Evolutionary conservation across 2,888 invertebrate genomes (phyloP), one percentile per base, ranked within the genome.

Genomic region (Tortricodes alternella): DNA sequence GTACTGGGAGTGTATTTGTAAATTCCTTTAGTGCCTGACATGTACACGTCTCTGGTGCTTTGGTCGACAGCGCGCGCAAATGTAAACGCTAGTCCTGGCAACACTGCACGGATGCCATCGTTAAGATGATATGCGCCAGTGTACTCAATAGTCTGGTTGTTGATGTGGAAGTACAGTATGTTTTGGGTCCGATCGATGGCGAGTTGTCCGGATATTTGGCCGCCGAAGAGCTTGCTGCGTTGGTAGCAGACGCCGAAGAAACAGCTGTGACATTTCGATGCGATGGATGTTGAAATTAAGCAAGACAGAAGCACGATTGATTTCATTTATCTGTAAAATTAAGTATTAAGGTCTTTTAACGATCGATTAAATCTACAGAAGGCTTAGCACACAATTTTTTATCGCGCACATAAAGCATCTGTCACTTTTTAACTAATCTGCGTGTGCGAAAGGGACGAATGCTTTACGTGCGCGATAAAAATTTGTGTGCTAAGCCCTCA

Each of bases 61-160:
- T 78, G 80, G 55, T 86, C 78, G 3, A 86, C 78, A 0, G 85
- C 66, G 44, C 78, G 72, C 0, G 80, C 85, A 53, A 84, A 84
- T 0, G 85, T 81, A 49, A 82, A 84, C 27, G 67, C 70, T 15
- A 81, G 63, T 50, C 73, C 72, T 2, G 82, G 74, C 3, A 83
- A 58, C 6, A 64, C 50, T 24, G 71, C 62, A 5, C 79, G 73
- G 49, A 70, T 65, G 8, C 78, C 75, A 23, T 76, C 72, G 16
- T 80, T 73, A 37, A 86, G 66, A 64, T 85, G 76, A 43, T 79
- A 82, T 1, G 73, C 71, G 3, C 73, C 80, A 1, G 83, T 86
- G 49, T 73, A 72, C 29, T 86, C 84, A 13, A 56, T 62, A 0
- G 65, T 61, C 13, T 62, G 61, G 1, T 59, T 53, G 5, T 78